Base-by-base conservation (phyloP, 2,113 vertebrate genomes). In the Spea multiplicata region DNA sequence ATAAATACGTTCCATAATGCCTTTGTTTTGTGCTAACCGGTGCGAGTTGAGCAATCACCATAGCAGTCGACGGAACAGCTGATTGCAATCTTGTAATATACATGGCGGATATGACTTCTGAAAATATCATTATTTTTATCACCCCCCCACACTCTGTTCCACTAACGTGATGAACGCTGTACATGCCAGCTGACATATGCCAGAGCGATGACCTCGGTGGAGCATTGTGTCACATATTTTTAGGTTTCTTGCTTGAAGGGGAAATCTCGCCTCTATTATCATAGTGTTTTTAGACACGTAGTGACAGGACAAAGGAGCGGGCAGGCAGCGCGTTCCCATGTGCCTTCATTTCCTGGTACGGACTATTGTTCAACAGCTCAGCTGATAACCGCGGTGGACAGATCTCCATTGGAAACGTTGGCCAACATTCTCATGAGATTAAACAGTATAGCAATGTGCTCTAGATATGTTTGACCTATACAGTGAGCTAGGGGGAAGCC, bases 331-430 rank as follows among this genome's bases (percentile, higher is more conserved):
- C 4, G 17, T 17, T 5, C 17, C 50, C 3, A 10, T 9, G 12
- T 55, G 66, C 16, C 49, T 47, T 30, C 8, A 5, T 73, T n/a
- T 3, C 45, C 6, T 12, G 57, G 71, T 46, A 64, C n/a, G n/a
- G 16, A 12, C 55, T n/a, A 14, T 13, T 14, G 59, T 65, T n/a
- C n/a, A 5, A 16, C 59, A 7, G 9, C 10, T 44, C 44, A 44
- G 57, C 53, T 30, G 57, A 59, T 73, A 73, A 73, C 44, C 16
- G 9, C 57, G 48, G 8, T 52, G 17, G 62, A 75, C 46, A 66
- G 47, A 66, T n/a, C 8, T 47, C 48, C 12, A 44, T n/a, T 46
- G 53, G 55, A 3, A 73, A n/a, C 44, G 45, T 16, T 49, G 47
- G 49, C 9, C 5, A 14, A 44, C 49, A 6, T 12, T 55, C 74